Evolutionary conservation across 2,888 invertebrate species (phyloP).

Genomic region (Nineta flava): DNA sequence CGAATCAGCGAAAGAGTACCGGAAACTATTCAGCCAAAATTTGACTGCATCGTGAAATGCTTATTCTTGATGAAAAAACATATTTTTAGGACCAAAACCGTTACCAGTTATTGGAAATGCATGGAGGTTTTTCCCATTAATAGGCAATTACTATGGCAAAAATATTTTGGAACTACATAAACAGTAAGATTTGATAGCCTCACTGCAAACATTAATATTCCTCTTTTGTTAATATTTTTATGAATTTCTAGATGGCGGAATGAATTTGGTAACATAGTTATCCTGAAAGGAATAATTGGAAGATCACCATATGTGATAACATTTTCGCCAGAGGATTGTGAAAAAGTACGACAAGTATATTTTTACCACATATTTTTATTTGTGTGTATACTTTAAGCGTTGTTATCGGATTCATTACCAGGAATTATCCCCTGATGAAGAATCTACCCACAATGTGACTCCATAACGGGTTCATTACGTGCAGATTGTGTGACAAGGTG

Average conservation of each 20-base stretch:
- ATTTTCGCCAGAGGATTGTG: constrained; percentile 33
- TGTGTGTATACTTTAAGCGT: too few species aligned
- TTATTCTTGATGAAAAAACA: too few species aligned
- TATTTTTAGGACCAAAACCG: constrained; percentile 3
- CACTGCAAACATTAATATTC: background rate
- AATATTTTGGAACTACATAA: constrained; percentile 13
- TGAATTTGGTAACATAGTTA: constrained; percentile 28
- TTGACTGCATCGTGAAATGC: too few species aligned
- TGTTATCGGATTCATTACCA: too few species aligned
- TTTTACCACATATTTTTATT: too few species aligned
- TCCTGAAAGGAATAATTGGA: constrained; percentile 26
- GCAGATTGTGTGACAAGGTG: too few species aligned
- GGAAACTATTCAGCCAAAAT: too few species aligned
- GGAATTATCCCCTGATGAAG: too few species aligned
- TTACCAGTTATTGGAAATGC: constrained; percentile 19
- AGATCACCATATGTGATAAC: constrained; percentile 24
- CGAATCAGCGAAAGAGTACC: too few species aligned
- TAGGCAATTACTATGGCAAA: constrained; percentile 16
- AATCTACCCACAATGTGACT: too few species aligned
- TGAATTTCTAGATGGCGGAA: constrained; percentile 14
- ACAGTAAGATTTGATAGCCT: too few species aligned
- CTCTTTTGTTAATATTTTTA: background rate
- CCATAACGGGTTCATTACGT: too few species aligned
- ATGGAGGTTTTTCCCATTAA: constrained; percentile 18
- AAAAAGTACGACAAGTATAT: constrained; percentile 16